Conservation (phyloP, 1,140 invertebrate genomes). For the Tetramorium parvispinum region DNA sequence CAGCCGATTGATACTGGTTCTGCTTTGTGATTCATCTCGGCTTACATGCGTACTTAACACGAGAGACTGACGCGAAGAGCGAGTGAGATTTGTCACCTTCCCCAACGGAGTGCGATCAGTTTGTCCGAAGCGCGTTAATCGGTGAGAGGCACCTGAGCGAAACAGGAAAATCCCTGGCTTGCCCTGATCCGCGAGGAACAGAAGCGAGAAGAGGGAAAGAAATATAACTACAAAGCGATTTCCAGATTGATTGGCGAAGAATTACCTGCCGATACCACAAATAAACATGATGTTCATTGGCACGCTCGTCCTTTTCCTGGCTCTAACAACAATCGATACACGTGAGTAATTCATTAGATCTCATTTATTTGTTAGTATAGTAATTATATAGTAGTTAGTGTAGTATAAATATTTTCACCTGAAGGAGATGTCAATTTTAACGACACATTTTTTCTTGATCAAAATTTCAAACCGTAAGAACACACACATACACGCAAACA, state of each 20-base stretch:
- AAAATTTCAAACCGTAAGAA: too few species aligned
- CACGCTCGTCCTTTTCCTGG: neutral
- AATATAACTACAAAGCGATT: neutral
- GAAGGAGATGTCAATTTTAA: neutral
- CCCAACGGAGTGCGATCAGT: neutral
- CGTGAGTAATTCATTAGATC: conserved; percentile 49
- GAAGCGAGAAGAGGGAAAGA: neutral
- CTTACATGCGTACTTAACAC: neutral
- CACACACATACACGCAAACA: too few species aligned
- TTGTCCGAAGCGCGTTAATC: neutral
- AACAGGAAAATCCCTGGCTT: neutral
- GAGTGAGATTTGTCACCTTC: neutral
- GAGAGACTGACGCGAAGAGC: neutral
- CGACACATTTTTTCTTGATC: neutral
- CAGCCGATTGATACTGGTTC: neutral
- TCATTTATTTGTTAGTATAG: too few species aligned
- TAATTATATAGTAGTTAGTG: too few species aligned
- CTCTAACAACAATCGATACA: conserved; percentile 12
- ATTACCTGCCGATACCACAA: neutral
- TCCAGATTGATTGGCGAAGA: neutral
- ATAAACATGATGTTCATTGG: conserved; percentile 36
- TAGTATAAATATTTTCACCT: neutral
- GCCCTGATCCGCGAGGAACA: neutral
- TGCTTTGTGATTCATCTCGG: neutral
- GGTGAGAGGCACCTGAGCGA: neutral